phyloP scores from a whole-genome alignment of 2,888 invertebrate genomes.

The Ophioninae sp. region DNA sequence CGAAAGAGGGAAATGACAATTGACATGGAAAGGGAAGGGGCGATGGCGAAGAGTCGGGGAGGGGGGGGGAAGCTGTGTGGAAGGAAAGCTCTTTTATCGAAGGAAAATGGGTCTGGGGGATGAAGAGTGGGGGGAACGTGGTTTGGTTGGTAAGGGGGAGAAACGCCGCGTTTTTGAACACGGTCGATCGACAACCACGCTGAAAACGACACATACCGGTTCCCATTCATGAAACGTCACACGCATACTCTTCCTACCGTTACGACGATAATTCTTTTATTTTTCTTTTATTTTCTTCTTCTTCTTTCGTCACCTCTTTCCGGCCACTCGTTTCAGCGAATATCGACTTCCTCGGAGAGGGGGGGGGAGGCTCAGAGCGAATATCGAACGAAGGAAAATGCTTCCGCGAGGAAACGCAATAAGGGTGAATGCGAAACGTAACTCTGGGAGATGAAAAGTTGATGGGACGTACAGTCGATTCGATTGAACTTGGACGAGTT shows the following conservation, averaged over 20 bases:
- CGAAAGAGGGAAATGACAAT: constrained; percentile 33
- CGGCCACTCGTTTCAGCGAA: not conserved
- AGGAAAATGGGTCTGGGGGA: not conserved
- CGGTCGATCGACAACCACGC: not conserved
- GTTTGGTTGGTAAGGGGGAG: no score
- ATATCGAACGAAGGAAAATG: constrained; percentile 4
- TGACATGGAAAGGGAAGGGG: not conserved
- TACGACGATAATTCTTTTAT: not conserved
- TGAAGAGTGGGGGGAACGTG: no score
- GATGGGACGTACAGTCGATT: not conserved
- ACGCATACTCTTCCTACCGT: not conserved
- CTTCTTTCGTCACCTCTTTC: no score
- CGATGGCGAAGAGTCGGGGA: no score
- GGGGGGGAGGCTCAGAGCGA: not conserved
- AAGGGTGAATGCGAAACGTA: not conserved
- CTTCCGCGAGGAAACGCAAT: not conserved
- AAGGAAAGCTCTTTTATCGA: not conserved
- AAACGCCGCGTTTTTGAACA: not conserved
- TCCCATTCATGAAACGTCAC: constrained; percentile 7
- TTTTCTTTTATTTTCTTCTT: not conserved
- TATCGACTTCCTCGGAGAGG: not conserved
- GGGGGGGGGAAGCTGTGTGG: not conserved
- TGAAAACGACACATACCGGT: constrained; percentile 18
- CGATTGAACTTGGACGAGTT: not conserved
- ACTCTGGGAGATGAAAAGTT: not conserved